phyloP scores from a whole-genome alignment of 2,113 vertebrate genomes.

The Malaclemys terrapin region DNA sequence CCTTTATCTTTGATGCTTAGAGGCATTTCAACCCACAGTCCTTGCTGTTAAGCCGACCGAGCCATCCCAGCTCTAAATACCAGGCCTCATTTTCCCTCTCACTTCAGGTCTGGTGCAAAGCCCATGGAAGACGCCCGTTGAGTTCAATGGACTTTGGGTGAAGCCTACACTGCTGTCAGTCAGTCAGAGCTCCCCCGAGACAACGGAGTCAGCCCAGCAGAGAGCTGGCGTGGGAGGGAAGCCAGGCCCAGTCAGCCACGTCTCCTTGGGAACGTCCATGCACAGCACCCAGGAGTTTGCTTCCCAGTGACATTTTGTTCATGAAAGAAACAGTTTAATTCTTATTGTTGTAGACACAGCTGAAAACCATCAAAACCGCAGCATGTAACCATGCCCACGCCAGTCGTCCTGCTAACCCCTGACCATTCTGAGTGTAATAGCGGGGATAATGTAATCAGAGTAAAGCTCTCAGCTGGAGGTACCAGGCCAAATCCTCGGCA shows the following conservation, averaged over 20 bases:
- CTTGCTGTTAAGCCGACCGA: neutral
- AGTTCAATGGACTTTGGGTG: neutral
- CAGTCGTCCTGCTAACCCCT: neutral
- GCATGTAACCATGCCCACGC: neutral
- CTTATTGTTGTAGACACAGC: neutral
- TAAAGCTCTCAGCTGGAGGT: neutral
- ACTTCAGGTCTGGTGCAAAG: neutral
- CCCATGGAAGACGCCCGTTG: neutral
- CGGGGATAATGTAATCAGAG: neutral
- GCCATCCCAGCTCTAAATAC: neutral
- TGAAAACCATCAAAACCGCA: neutral
- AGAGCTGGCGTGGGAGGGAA: neutral
- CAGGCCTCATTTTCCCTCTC: neutral
- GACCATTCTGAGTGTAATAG: neutral
- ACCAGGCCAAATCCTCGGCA: neutral
- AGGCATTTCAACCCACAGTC: neutral
- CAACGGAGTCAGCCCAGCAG: neutral
- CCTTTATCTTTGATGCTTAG: neutral
- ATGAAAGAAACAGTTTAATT: neutral
- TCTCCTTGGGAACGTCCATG: neutral
- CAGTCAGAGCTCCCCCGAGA: neutral
- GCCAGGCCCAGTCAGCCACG: neutral
- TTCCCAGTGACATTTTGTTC: neutral
- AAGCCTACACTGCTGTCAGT: neutral
- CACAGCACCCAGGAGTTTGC: neutral